Base-by-base conservation (phyloP, 2,888 invertebrate species). In the Galerucella pusilla region DNA sequence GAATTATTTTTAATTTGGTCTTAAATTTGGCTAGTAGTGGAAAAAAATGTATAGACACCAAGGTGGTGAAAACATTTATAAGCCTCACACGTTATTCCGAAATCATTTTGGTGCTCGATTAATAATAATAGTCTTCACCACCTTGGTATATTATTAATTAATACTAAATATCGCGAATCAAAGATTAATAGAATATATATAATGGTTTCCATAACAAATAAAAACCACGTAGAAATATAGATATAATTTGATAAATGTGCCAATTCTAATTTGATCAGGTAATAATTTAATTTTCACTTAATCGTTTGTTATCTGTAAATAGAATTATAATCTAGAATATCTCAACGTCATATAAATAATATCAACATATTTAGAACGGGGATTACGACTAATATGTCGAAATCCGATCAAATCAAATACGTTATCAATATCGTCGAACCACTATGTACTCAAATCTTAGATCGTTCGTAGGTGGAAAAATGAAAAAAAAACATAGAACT, bases 401-500 rank as follows among this genome's bases (percentile, higher is more conserved):
- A 71, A 65, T 71, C 71, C 54, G 64, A 45, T 52, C 25, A 66
- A 71, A 71, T 66, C 65, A 71, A 71, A 71, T 65, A 66, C 25
- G 57, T 66, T 65, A 71, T 66, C 65, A 20, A 71, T 65, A 49
- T 65, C 71, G 45, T 59, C 46, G 65, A 71, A 65, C 71, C 10
- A 16, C 65, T 57, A 63, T 16, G n/a, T 45, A 16, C 14, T 7
- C 64, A 71, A 71, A 57, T 57, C 65, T 49, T 42, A 14, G 11
- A n/a, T 68, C 68, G 45, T 71, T 45, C 14, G 20, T 63, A 63
- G 65, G 28, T 64, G 20, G 66, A 54, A 49, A 71, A 74, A 73
- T 71, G 60, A 75, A 74, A 75, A 71, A 57, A 52, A 11, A 20
- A 45, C 9, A 7, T 42, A 64, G 65, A 75, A 69, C 75, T 73